Evolutionary conservation across 1,140 invertebrate genomes (phyloP), one percentile per base, ranked within the genome.

Genomic region (Neodiprion fabricii): DNA sequence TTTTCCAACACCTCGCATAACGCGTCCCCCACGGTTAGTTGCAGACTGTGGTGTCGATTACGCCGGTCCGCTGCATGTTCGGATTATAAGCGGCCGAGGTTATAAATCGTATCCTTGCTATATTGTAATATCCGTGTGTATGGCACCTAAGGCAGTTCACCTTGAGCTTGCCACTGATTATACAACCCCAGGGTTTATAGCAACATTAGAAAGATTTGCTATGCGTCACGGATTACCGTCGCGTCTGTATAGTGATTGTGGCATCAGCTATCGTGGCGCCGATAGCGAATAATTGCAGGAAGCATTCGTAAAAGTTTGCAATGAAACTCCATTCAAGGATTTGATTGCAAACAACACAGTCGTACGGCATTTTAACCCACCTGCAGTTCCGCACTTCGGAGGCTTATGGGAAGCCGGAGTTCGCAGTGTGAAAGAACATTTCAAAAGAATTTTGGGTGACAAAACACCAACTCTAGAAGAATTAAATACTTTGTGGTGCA

Each of bases 31-130:
- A 1, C 71, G 77, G 10, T 83, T 84, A 9, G 89, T 89, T 77
- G 77, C 75, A 50, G 73, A 83, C 21, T 77, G 76, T 5, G 88
- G 85, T 0, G 79, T 87, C 0, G 87, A 89, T 78, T 88, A 80
- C 74, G 84, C 82, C 3, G 87, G 87, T 9, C 83, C 83, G n/a
- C 80, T 87, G 47, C 40, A 67, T 17, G 74, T 88, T 0, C 84
- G 80, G 72, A 14, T 17, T n/a, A 40, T 14, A 14, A 40, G 50
- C 12, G 72, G 61, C 48, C 72, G 72, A 14, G 61, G 65, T 66
- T 9, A n/a, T 9, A 72, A 72, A 28, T 72, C 71, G 2, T 53
- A 72, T 61, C 1, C 53, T 17, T 10, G 28, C 7, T 65, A 28
- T 17, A 67, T 66, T 12, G 72, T 40, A 14, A 12, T 40, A n/a